Percentiles rank a stretch among this genome's conserved stretches.
Conservation (phyloP, 2,888 invertebrate species). For the Schrankia costaestrigalis region DNA sequence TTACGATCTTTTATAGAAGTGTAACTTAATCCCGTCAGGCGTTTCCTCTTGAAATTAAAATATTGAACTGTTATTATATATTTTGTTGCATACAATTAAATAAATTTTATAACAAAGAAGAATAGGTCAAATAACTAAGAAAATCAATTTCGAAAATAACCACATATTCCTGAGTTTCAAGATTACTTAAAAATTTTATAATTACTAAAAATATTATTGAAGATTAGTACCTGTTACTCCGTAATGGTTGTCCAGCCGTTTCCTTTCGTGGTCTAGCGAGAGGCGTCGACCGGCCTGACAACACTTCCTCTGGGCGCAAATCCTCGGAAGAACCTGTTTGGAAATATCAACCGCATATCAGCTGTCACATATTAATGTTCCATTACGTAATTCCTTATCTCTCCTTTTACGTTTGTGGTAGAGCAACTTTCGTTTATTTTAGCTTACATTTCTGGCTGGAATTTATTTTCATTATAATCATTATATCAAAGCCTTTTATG, state of each 20-base stretch:
- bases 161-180: not conserved
- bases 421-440: conserved; percentile 7
- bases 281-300: conserved; percentile 84
- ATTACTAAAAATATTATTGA: conserved; percentile 9
- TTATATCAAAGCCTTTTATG: no score
- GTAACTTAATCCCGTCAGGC: no score
- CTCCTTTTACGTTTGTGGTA: not conserved
- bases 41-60: no score
- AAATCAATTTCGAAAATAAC: no score
- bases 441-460: no score
- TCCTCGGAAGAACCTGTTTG: conserved; percentile 70
- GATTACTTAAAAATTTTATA: not conserved
- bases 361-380: conserved; percentile 14
- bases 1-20: no score
- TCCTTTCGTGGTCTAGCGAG: conserved; percentile 86
- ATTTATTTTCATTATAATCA: no score
- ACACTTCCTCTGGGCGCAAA: conserved; percentile 65
- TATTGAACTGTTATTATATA: no score
- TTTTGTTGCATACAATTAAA: no score
- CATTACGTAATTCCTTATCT: not conserved
- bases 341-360: conserved; percentile 2
- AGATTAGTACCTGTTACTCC: conserved; percentile 81
- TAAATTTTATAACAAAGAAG: no score
- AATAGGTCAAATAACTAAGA: no score
- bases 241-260: conserved; percentile 79